Percentiles rank a stretch among this genome's conserved stretches.
These are phyloP conservation scores for Ataeniobius toweri DNA, from an alignment of 2,797 vertebrate genomes.

Conservation along the genomic window DNA sequence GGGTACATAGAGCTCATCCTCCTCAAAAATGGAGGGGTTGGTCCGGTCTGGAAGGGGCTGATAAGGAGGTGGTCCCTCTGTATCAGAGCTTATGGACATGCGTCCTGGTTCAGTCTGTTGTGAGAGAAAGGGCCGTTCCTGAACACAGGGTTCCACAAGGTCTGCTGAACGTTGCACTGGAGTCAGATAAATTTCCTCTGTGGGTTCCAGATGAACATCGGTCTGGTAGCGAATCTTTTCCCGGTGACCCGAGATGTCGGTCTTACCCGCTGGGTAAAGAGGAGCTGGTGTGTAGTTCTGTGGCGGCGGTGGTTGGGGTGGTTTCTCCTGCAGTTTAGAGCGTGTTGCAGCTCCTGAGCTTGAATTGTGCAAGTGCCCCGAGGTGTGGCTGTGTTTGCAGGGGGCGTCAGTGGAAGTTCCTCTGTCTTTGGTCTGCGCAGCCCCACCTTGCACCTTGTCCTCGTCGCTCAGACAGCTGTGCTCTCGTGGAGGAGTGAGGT, in stretches of 20 bases:
- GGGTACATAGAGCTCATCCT: conserved; percentile 79
- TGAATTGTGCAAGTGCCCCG: conserved; percentile 78
- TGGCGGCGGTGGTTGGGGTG: conserved; percentile 64
- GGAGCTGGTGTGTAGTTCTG: conserved; percentile 77
- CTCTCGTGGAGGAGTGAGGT: conserved; percentile 89
- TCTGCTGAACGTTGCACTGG: conserved; percentile 89
- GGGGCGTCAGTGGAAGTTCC: conserved; percentile 94
- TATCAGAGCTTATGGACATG: conserved; percentile 93
- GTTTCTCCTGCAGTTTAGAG: conserved; percentile 75
- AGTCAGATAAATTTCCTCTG: conserved; percentile 96
- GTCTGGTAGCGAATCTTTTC: conserved; percentile 92
- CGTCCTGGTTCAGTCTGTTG: conserved; percentile 89
- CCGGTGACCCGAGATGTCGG: conserved; percentile 71
- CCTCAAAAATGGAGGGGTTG: conserved; percentile 90
- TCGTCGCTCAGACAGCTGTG: conserved; percentile 96
- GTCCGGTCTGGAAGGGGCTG: conserved; percentile 85
- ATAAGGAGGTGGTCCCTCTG: conserved; percentile 89
- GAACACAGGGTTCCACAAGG: conserved; percentile 68
- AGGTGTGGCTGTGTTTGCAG: conserved; percentile 81
- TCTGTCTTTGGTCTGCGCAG: conserved; percentile 91
- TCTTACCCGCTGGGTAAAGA: conserved; percentile 59
- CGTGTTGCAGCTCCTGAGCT: conserved; percentile 37
- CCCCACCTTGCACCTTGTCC: conserved; percentile 87
- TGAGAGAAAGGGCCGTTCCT: conserved; percentile 82
- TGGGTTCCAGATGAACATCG: conserved; percentile 89